These are phyloP conservation scores for Otolemur crassicaudatus DNA, from an alignment of 2,797 vertebrate genomes.

Conservation along the genomic window DNA sequence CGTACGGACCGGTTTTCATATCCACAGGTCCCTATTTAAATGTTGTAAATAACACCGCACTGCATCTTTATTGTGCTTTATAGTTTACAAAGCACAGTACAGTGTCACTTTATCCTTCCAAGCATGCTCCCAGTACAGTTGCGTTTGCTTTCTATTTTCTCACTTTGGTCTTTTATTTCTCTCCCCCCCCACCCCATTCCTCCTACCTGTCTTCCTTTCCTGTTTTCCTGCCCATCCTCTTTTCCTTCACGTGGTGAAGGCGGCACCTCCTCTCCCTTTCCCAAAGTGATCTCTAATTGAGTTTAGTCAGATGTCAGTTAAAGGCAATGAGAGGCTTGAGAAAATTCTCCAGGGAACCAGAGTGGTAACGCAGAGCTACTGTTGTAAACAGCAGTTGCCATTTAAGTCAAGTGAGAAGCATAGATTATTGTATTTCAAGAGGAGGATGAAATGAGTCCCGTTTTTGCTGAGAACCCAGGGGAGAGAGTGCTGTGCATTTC, in stretches of 20 bases:
- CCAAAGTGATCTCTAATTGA: background rate
- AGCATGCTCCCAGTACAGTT: background rate
- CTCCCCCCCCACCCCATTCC: background rate
- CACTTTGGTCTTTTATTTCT: background rate
- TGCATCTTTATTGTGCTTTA: background rate
- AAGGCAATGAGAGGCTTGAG: background rate
- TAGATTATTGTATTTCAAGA: background rate
- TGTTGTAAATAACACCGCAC: background rate
- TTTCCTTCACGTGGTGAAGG: background rate
- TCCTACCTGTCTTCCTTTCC: background rate
- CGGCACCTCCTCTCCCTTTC: background rate
- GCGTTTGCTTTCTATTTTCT: background rate
- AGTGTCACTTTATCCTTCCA: conserved; percentile 30
- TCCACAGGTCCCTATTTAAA: background rate
- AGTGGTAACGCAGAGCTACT: conserved; percentile 21
- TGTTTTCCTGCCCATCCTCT: background rate
- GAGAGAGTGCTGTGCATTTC: conserved; percentile 48
- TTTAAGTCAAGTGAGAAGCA: conserved; percentile 48
- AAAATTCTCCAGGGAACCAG: conserved; percentile 18
- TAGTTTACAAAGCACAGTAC: background rate
- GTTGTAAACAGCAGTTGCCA: conserved; percentile 31
- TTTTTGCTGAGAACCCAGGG: conserved; percentile 60
- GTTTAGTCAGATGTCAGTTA: conserved; percentile 39
- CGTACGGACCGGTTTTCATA: background rate
- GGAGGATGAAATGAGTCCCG: conserved; percentile 59